Conservation (phyloP, 2,113 vertebrate genomes). For the Pionites leucogaster region DNA sequence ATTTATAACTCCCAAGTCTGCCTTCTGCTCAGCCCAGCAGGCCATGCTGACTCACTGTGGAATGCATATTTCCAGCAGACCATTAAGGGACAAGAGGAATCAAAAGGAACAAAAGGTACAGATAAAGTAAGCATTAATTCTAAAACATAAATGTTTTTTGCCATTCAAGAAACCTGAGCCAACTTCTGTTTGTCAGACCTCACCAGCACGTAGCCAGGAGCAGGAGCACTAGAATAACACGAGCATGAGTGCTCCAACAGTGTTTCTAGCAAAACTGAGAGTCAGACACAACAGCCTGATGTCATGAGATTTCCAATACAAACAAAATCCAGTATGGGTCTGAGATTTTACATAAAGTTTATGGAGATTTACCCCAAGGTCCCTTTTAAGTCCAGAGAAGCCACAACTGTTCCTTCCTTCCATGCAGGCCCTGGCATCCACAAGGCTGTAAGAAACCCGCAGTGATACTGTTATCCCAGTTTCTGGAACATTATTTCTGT, state of each 20-base stretch:
- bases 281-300: background rate
- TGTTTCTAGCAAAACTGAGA: background rate
- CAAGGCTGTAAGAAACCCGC: background rate
- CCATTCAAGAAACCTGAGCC: background rate
- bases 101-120: conserved; percentile 24
- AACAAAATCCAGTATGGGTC: background rate
- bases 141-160: background rate
- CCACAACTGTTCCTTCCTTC: background rate
- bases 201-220: background rate
- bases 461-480: background rate
- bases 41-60: conserved; percentile 51
- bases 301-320: background rate
- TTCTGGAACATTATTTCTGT: background rate
- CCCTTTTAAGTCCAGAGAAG: background rate
- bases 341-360: background rate
- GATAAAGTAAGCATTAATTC: background rate
- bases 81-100: conserved; percentile 9
- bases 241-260: background rate
- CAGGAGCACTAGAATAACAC: background rate
- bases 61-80: conserved; percentile 10
- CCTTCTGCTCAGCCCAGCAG: conserved; percentile 19
- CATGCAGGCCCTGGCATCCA: background rate
- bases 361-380: background rate
- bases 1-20: conserved; percentile 22
- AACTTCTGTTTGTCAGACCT: background rate